phyloP scores from a whole-genome alignment of 2,113 vertebrate species.

The Tichodroma muraria region DNA sequence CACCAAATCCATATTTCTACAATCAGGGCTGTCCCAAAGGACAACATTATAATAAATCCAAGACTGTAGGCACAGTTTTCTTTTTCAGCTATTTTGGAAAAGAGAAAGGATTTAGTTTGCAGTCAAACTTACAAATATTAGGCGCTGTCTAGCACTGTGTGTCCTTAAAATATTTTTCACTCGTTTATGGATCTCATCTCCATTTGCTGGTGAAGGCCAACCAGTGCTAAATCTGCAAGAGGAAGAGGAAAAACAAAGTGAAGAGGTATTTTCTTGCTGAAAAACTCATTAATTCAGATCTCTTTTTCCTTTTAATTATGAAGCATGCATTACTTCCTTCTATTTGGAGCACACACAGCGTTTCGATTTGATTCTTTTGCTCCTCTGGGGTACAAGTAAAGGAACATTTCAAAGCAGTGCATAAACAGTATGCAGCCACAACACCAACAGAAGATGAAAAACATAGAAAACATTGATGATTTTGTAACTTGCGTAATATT shows the following conservation, averaged over 20 bases:
- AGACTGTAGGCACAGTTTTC: neutral
- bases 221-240: slow-evolving; percentile 76
- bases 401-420: neutral
- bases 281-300: neutral
- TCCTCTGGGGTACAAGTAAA: neutral
- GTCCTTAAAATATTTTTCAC: slow-evolving; percentile 88
- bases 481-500: neutral
- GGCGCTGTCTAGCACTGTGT: slow-evolving; percentile 73
- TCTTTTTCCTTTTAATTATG: neutral
- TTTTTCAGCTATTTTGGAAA: neutral
- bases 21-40: neutral
- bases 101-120: neutral
- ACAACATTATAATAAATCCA: neutral
- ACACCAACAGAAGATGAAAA: neutral
- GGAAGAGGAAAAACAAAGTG: neutral
- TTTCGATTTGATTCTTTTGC: neutral
- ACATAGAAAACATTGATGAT: neutral
- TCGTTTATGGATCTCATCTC: slow-evolving; percentile 87
- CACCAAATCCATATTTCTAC: neutral
- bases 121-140: slow-evolving; percentile 73
- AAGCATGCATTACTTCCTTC: neutral
- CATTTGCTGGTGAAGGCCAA: slow-evolving; percentile 75
- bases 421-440: neutral
- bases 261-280: neutral
- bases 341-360: neutral